Percentiles rank a stretch among this genome's conserved stretches.
Evolutionary conservation across 1,140 invertebrate genomes (phyloP).

Genomic region (Drosophila repleta): DNA sequence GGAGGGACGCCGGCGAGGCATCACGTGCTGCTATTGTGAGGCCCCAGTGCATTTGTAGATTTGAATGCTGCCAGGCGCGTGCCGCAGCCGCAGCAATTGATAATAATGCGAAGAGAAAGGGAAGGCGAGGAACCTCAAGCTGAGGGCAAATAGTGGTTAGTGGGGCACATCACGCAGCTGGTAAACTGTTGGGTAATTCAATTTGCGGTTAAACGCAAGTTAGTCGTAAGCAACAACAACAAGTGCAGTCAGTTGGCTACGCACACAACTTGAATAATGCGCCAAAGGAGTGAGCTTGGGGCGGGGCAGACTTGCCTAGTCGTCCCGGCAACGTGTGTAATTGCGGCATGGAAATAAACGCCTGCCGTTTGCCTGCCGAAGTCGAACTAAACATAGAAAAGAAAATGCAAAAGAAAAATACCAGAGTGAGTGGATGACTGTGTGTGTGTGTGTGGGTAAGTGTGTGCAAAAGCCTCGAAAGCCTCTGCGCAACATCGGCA

Average conservation of each 20-base stretch:
- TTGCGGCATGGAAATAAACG: conserved; percentile 61
- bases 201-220: conserved; percentile 77
- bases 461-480: conserved; percentile 12
- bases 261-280: conserved; percentile 50
- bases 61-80: conserved; percentile 38
- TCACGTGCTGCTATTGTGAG: conserved; percentile 16
- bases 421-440: neutral
- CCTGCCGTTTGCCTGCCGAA: conserved; percentile 22
- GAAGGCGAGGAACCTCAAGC: neutral
- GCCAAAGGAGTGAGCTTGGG: conserved; percentile 7
- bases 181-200: conserved; percentile 77
- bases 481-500: conserved; percentile 34
- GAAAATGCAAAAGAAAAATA: conserved; percentile 7
- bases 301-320: conserved; percentile 20
- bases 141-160: conserved; percentile 26
- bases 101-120: conserved; percentile 30
- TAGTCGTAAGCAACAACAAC: conserved; percentile 54
- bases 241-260: conserved; percentile 29
- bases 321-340: conserved; percentile 65
- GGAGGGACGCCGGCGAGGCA: neutral
- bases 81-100: conserved; percentile 32
- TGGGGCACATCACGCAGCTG: conserved; percentile 49
- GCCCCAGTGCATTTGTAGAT: conserved; percentile 36
- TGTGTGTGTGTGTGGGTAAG: neutral
- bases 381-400: conserved; percentile 34